Percentiles rank a stretch among this genome's conserved stretches.
phyloP scores from a whole-genome alignment of 2,113 vertebrate species.

The Lanius collurio region DNA sequence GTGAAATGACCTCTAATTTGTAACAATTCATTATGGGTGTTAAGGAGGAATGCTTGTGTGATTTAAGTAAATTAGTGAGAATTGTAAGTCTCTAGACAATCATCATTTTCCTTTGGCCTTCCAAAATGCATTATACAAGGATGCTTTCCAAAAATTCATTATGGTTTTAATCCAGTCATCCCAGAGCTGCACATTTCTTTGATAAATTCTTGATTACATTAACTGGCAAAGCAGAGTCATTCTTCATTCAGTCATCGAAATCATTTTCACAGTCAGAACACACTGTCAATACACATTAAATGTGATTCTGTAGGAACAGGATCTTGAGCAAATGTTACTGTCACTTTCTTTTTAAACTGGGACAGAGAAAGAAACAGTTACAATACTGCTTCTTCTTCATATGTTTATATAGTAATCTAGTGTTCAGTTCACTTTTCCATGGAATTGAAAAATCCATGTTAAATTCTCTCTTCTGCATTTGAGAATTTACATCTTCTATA shows the following conservation, averaged over 20 bases:
- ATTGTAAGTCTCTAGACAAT: conserved; percentile 47
- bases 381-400: background rate
- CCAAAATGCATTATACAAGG: background rate
- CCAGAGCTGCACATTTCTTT: conserved; percentile 53
- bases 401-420: background rate
- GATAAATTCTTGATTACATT: conserved; percentile 66
- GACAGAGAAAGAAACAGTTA: background rate
- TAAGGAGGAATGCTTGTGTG: conserved; percentile 20
- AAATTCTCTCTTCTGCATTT: background rate
- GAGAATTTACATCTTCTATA: background rate
- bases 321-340: background rate
- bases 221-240: conserved; percentile 50
- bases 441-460: background rate
- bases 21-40: conserved; percentile 16
- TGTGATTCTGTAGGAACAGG: background rate
- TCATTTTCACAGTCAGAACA: conserved; percentile 9
- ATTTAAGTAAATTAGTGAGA: conserved; percentile 40
- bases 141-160: conserved; percentile 33
- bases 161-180: conserved; percentile 64
- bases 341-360: background rate
- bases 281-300: background rate
- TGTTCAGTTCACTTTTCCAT: background rate
- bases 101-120: conserved; percentile 51
- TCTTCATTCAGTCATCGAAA: conserved; percentile 38
- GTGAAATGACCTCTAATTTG: conserved; percentile 31